These are phyloP conservation scores for Notothenia coriiceps DNA, from an alignment of 2,113 vertebrate species.

Conservation along the genomic window DNA sequence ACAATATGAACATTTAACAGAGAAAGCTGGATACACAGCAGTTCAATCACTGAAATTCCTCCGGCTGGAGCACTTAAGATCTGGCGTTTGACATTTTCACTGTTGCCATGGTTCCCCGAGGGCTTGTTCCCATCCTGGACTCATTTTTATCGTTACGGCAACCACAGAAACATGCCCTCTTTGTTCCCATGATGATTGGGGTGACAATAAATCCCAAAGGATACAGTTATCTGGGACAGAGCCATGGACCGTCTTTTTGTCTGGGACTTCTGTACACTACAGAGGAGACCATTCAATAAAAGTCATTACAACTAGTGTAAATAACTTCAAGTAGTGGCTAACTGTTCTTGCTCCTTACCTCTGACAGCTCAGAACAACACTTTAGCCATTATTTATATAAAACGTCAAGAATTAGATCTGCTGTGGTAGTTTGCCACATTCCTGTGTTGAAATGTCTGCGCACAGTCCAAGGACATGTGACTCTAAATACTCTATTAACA, in stretches of 20 bases:
- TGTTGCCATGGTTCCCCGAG: constrained; percentile 76
- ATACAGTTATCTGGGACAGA: constrained; percentile 42
- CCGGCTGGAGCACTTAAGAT: constrained; percentile 33
- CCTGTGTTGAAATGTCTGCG: constrained; percentile 16
- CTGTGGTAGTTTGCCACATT: not conserved
- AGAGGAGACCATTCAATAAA: constrained; percentile 17
- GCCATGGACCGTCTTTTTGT: constrained; percentile 26
- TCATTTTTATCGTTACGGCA: constrained; percentile 63
- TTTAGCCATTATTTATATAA: constrained; percentile 25
- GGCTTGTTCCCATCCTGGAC: constrained; percentile 60
- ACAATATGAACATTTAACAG: not conserved
- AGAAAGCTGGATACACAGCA: constrained; percentile 11
- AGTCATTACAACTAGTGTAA: constrained; percentile 14
- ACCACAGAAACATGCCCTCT: constrained; percentile 70
- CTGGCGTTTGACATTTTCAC: constrained; percentile 75
- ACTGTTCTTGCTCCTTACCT: constrained; percentile 3
- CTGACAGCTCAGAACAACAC: constrained; percentile 4
- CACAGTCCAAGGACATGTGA: constrained; percentile 62
- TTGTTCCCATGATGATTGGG: constrained; percentile 56
- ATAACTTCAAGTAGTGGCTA: constrained; percentile 4
- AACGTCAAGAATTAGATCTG: constrained; percentile 8
- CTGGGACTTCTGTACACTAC: constrained; percentile 28
- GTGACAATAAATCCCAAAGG: constrained; percentile 47
- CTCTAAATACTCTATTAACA: constrained; percentile 62
- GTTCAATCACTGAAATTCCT: constrained; percentile 42